Conservation (phyloP, 2,113 vertebrate genomes). For the Solea solea region DNA sequence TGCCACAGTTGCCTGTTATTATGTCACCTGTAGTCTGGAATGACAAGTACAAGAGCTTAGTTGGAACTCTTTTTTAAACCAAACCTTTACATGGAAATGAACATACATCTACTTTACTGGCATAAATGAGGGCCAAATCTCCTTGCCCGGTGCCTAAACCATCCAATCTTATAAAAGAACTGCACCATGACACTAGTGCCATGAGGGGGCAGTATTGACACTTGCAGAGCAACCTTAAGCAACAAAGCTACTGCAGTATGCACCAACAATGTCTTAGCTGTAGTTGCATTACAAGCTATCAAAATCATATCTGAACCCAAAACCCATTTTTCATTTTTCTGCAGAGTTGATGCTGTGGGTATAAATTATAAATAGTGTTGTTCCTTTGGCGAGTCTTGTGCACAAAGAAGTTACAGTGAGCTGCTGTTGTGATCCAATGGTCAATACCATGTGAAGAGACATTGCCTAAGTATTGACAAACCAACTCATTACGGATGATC, state of each 20-base stretch:
- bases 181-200: slow-evolving; percentile 36
- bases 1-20: too few relatives aligned
- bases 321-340: slow-evolving; percentile 9
- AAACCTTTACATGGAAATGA: too few relatives aligned
- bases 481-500: slow-evolving; percentile 76
- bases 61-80: too few relatives aligned
- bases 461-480: slow-evolving; percentile 66
- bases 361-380: not conserved
- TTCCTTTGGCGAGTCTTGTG: slow-evolving; percentile 19
- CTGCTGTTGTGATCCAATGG: slow-evolving; percentile 42
- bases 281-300: not conserved
- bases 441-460: slow-evolving; percentile 63
- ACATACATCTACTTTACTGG: too few relatives aligned
- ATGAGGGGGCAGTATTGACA: slow-evolving; percentile 68
- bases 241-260: not conserved
- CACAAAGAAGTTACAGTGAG: slow-evolving; percentile 25
- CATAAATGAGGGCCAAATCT: too few relatives aligned
- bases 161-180: too few relatives aligned
- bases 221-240: slow-evolving; percentile 21
- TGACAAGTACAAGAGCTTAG: too few relatives aligned
- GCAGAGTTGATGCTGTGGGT: not conserved
- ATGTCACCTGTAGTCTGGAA: too few relatives aligned
- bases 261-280: slow-evolving; percentile 28
- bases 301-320: slow-evolving; percentile 6
- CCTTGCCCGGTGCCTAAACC: too few relatives aligned